Percentiles rank a stretch among this genome's conserved stretches.
Conservation (phyloP, 2,113 vertebrate species). For the Pelobates fuscus region DNA sequence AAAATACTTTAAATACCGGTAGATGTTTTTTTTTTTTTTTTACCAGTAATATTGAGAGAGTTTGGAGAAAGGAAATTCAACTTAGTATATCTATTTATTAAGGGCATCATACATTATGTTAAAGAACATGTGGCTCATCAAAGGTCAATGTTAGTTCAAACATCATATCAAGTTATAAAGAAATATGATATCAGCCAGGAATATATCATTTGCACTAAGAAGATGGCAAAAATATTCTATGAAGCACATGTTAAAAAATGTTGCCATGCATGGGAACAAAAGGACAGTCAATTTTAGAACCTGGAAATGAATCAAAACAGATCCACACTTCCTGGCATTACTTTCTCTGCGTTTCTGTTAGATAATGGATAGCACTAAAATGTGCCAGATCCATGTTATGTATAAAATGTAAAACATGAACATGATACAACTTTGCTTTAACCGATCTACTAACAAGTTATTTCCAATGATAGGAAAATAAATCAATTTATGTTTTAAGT, state of each 20-base stretch:
- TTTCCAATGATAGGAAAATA: too few species aligned
- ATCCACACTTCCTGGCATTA: neutral
- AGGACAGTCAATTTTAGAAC: neutral
- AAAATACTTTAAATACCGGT: too few species aligned
- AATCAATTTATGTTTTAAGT: too few species aligned
- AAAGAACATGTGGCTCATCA: slow-evolving; percentile 18
- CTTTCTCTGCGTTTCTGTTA: neutral
- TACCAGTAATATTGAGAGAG: too few species aligned
- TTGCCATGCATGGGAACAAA: slow-evolving; percentile 33
- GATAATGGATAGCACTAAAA: neutral
- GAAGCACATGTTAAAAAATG: slow-evolving; percentile 23
- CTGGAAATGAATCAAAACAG: slow-evolving; percentile 3
- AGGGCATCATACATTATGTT: neutral
- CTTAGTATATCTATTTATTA: too few species aligned
- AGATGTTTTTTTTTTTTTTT: too few species aligned
- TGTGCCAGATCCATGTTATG: neutral
- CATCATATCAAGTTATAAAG: slow-evolving; percentile 42
- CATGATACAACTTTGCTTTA: too few species aligned
- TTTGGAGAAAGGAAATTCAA: too few species aligned
- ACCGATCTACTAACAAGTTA: too few species aligned
- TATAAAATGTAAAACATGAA: too few species aligned
- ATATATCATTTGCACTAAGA: slow-evolving; percentile 17
- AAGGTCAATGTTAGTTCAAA: slow-evolving; percentile 38
- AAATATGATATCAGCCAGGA: slow-evolving; percentile 29
- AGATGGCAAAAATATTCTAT: slow-evolving; percentile 32